Evolutionary conservation across 2,113 vertebrate genomes (phyloP), one percentile per base, ranked within the genome.

Genomic region (Limanda limanda): DNA sequence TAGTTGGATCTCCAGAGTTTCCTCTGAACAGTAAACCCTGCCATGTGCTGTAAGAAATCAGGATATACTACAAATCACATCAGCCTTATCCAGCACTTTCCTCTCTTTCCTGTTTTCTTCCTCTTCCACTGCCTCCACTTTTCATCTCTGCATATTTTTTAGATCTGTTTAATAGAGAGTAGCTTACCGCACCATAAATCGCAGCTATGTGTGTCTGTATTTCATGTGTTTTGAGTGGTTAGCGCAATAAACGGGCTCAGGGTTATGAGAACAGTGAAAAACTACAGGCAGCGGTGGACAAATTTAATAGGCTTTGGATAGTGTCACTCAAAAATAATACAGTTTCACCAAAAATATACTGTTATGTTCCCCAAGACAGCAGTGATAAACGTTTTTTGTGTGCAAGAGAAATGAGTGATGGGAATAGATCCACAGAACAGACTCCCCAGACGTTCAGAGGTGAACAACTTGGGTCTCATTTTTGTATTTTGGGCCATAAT

Each of bases 211-310:
- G 64, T 31, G 51, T 79, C 60, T 64, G 71, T n/a, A 64, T 79
- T 73, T 82, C 64, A 67, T 78, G 23, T 62, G 48, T 80, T 81
- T 74, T 71, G 48, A 80, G 71, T 47, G 54, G 63, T 69, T 40
- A 48, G 61, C 64, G 54, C 61, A 82, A 80, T 81, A 84, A 78
- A 79, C 74, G 61, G 63, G 61, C 74, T 84, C 61, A 62, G 52
- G 68, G 63, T 82, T 83, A 74, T 83, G 83, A 83, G 73, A 58
- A 76, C 75, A 64, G 62, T 65, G 62, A 82, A 76, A 31, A 82
- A 78, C 78, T 73, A 80, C n/a, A 78, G 65, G 74, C 68, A 31
- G 23, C n/a, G 68, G 52, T 78, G 52, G 58, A 74, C 47, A 42
- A 27, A 20, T 79, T 51, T 85, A 82, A 86, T 75, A 23, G 82